Percentiles rank a stretch among this genome's conserved stretches.
phyloP scores from a whole-genome alignment of 2,797 vertebrate genomes.

The Oreochromis grahami region DNA sequence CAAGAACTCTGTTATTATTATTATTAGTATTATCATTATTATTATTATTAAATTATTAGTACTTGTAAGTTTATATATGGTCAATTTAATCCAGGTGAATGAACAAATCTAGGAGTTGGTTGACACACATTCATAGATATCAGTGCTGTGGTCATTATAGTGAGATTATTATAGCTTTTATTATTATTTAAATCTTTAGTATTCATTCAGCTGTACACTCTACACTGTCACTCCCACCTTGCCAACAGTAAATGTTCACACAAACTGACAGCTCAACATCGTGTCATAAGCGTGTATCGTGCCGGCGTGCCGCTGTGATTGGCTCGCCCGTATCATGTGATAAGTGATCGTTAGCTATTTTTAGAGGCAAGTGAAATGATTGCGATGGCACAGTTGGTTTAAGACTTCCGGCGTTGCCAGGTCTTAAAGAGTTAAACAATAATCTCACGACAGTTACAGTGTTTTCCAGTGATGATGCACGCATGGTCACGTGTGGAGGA shows the following conservation, averaged over 20 bases:
- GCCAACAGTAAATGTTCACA: background rate
- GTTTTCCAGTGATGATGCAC: background rate
- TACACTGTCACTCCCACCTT: background rate
- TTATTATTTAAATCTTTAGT: background rate
- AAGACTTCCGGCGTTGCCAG: background rate
- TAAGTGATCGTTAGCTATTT: background rate
- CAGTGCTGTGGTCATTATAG: background rate
- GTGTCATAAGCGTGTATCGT: rapidly evolving
- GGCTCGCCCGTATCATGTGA: background rate
- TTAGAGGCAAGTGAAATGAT: background rate
- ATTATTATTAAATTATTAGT: background rate
- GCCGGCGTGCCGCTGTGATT: background rate
- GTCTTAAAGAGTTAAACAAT: rapidly evolving
- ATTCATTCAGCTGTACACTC: background rate
- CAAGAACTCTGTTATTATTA: background rate
- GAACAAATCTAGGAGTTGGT: background rate
- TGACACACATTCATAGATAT: background rate
- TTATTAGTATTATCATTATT: background rate
- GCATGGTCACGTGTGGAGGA: rapidly evolving
- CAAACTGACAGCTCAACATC: rapidly evolving
- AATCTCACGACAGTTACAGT: background rate
- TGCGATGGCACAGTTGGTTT: background rate
- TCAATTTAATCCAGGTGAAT: background rate
- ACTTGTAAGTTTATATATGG: background rate
- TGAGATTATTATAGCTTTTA: background rate